Percentiles rank a stretch among this genome's conserved stretches.
Conservation (phyloP, 2,888 invertebrate genomes). For the Epinotia nisella region DNA sequence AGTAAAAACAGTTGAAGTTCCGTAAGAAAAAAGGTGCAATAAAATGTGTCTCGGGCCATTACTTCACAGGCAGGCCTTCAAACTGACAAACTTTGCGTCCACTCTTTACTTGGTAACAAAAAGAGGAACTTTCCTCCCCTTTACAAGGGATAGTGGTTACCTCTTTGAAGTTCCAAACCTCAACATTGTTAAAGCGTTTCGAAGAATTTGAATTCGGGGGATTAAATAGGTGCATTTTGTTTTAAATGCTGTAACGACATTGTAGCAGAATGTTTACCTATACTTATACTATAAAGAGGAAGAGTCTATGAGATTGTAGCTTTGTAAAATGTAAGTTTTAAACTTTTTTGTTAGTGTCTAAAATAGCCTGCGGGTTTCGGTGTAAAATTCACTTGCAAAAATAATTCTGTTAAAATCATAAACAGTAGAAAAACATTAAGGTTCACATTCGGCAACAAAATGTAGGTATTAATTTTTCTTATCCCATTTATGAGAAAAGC, state of each 20-base stretch:
- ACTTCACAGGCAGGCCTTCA: conserved; percentile 5
- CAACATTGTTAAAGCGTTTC: conserved; percentile 33
- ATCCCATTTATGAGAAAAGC: no score
- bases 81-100: conserved; percentile 33
- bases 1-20: neutral
- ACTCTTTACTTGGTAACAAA: conserved; percentile 38
- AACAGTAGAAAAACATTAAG: no score
- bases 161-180: conserved; percentile 37
- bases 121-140: conserved; percentile 25
- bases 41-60: conserved; percentile 15
- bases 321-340: no score
- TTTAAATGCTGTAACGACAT: neutral
- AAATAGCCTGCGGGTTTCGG: no score
- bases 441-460: no score
- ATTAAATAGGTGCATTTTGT: conserved; percentile 13
- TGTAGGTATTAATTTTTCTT: no score
- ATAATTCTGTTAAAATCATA: no score
- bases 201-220: conserved; percentile 17
- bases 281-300: no score
- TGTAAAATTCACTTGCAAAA: no score
- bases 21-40: conserved; percentile 1
- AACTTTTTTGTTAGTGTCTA: no score
- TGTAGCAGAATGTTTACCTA: neutral
- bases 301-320: no score
- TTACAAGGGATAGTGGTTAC: conserved; percentile 41